These are phyloP conservation scores for Theretra japonica DNA, from an alignment of 2,888 invertebrate genomes.

Conservation along the genomic window DNA sequence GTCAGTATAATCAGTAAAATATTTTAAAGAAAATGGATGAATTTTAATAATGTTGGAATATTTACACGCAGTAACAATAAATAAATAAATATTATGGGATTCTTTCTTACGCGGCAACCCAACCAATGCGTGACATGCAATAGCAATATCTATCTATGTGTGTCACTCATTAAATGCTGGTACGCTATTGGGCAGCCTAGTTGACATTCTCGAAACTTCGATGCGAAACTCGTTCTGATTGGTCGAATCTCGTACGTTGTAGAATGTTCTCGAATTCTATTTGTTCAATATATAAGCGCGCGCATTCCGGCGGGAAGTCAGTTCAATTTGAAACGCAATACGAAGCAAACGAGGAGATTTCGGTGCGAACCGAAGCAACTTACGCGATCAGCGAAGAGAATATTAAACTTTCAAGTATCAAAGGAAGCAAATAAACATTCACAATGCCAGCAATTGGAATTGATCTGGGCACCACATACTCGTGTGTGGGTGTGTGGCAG, in stretches of 20 bases:
- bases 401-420: constrained; percentile 32
- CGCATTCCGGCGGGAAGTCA: constrained; percentile 62
- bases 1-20: no score
- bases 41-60: no score
- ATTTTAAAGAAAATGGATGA: no score
- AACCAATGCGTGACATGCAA: constrained; percentile 18
- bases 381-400: constrained; percentile 37
- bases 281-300: constrained; percentile 62
- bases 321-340: constrained; percentile 68
- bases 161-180: constrained; percentile 38
- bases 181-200: constrained; percentile 52
- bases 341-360: constrained; percentile 56
- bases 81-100: no score
- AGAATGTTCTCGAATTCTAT: constrained; percentile 61
- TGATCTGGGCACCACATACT: constrained; percentile 84
- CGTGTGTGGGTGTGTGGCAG: constrained; percentile 82
- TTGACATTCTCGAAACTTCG: constrained; percentile 59
- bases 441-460: constrained; percentile 84
- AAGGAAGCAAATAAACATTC: not conserved
- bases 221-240: constrained; percentile 48
- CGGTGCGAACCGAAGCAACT: constrained; percentile 56
- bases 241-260: constrained; percentile 50
- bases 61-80: no score
- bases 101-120: constrained; percentile 30
- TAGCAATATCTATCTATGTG: constrained; percentile 34